Evolutionary conservation across 2,888 invertebrate species (phyloP).

Genomic region (Spodoptera exigua): DNA sequence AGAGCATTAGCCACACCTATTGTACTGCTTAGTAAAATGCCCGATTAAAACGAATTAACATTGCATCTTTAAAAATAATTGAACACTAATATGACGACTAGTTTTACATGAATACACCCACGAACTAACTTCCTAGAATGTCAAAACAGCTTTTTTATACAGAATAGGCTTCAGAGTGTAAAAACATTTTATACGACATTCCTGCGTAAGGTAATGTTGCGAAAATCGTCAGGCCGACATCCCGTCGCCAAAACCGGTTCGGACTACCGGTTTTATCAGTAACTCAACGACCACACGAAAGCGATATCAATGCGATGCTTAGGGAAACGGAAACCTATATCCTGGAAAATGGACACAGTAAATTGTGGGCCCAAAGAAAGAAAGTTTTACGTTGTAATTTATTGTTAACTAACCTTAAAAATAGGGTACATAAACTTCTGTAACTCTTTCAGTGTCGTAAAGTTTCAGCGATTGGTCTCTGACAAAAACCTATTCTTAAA

Average conservation of each 20-base stretch:
- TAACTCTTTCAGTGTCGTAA: neutral
- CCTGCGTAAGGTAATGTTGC: constrained; percentile 50
- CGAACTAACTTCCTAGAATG: constrained; percentile 26
- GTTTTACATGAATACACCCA: no score
- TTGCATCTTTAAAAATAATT: constrained; percentile 19
- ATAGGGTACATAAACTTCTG: neutral
- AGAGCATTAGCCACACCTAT: constrained; percentile 1
- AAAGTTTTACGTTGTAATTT: neutral
- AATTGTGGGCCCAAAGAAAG: constrained; percentile 1
- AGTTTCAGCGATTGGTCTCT: no score
- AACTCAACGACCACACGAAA: constrained; percentile 54
- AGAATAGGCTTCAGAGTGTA: constrained; percentile 20
- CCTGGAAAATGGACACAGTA: constrained; percentile 66
- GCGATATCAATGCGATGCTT: constrained; percentile 65
- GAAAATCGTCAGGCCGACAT: constrained; percentile 56
- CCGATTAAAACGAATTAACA: constrained; percentile 24
- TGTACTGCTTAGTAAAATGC: neutral
- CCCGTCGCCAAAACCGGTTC: constrained; percentile 54
- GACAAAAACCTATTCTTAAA: no score
- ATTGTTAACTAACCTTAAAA: constrained; percentile 1
- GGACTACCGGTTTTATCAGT: constrained; percentile 52
- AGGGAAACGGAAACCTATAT: constrained; percentile 74
- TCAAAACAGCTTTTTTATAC: constrained; percentile 33
- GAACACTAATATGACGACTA: neutral
- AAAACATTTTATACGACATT: constrained; percentile 49